Evolutionary conservation across 2,888 invertebrate species (phyloP), one percentile per base, ranked within the genome.

Genomic region (Hirtodrosophila duncani): DNA sequence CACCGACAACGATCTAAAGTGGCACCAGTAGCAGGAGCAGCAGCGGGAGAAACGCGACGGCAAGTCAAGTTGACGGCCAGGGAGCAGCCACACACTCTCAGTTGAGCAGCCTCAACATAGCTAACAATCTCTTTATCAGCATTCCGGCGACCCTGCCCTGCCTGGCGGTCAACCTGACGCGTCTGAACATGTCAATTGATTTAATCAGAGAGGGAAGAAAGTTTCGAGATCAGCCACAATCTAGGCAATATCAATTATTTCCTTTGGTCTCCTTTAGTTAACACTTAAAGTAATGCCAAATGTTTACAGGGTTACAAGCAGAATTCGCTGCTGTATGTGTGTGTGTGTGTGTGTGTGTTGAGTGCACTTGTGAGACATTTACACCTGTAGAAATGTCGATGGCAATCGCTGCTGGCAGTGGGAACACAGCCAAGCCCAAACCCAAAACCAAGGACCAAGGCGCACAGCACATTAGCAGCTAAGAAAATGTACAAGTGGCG

Each of bases 161-260:
- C 83, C 89, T 96, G 46, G 97, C 96, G 3, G 93, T 96, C 0
- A 91, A 92, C 69, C 89, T 99, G 17, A 93, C 94, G 0, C 89
- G 95, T 24, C 89, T 99, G 9, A 97, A 97, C 84, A 91, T 99
- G 90, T 93, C 97, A n/a, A n/a, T n/a, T n/a, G n/a, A n/a, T n/a
- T n/a, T n/a, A n/a, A n/a, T n/a, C n/a, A n/a, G n/a, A n/a, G n/a
- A n/a, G n/a, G n/a, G n/a, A n/a, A n/a, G n/a, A n/a, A n/a, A n/a
- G n/a, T n/a, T n/a, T n/a, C n/a, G n/a, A n/a, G n/a, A n/a, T n/a
- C n/a, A n/a, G n/a, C n/a, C n/a, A n/a, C n/a, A n/a, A n/a, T n/a
- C n/a, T n/a, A n/a, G n/a, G n/a, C n/a, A n/a, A n/a, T n/a, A n/a
- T n/a, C n/a, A n/a, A n/a, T n/a, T n/a, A n/a, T n/a, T n/a, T n/a